A percentile compares a stretch with the other conserved stretches of the same genome.
Conservation (phyloP, 2,113 vertebrate species). For the Crotalus tigris region DNA sequence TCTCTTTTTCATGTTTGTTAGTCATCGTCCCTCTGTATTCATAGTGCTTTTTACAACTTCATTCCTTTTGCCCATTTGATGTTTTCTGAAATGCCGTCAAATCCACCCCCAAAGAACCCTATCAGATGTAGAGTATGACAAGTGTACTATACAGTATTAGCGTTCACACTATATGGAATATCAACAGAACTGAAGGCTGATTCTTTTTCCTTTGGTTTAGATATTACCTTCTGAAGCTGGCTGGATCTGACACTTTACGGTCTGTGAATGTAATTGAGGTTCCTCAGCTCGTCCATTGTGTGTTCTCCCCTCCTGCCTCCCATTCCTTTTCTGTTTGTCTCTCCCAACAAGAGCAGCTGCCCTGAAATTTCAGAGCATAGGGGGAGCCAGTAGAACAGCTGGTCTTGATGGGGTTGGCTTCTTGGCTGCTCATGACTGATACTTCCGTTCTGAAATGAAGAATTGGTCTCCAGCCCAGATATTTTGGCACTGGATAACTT, state of each 20-base stretch:
- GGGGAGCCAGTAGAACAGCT: background rate
- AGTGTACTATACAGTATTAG: background rate
- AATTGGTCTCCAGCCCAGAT: conserved; percentile 15
- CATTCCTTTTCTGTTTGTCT: background rate
- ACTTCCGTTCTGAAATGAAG: conserved; percentile 16
- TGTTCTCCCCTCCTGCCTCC: background rate
- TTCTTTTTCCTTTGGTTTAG: background rate
- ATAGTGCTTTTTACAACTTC: background rate
- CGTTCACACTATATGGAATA: background rate
- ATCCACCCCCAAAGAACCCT: background rate
- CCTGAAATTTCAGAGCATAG: background rate
- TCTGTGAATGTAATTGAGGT: background rate
- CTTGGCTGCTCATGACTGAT: background rate
- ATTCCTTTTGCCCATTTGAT: background rate
- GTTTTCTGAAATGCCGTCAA: background rate
- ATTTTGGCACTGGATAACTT: background rate
- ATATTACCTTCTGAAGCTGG: background rate
- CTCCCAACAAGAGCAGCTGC: background rate
- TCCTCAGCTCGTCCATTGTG: background rate
- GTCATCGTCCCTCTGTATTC: background rate
- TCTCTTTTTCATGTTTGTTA: background rate
- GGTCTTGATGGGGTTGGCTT: background rate
- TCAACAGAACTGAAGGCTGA: background rate
- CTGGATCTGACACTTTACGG: background rate
- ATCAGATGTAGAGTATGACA: background rate